Evolutionary conservation across 2,113 vertebrate species (phyloP), one percentile per base, ranked within the genome.

Genomic region (Heloderma charlesbogerti): DNA sequence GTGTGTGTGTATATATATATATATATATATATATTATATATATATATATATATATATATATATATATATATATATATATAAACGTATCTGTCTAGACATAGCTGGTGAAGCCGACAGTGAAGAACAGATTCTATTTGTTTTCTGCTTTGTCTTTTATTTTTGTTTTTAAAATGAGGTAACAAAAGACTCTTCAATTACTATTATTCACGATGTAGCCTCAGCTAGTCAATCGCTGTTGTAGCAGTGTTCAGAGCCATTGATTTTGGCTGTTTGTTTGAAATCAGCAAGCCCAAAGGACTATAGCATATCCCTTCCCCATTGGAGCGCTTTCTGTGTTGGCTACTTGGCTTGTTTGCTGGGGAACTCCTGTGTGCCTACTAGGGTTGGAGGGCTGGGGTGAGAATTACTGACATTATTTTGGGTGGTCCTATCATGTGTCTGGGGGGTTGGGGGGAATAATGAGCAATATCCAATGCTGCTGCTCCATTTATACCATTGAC

Each of bases 41-140:
- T 27, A 77, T 71, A 22, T 63, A 22, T 63, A 22, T 63, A 20
- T 63, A 20, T 63, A 20, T 63, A 20, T 63, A 20, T 84, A 63
- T 71, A 6, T 4, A 27, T 27, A 1, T 88, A 85, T 91, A 92
- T 91, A 37, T 20, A 40, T 51, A 51, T 51, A 51, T 51, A 51
- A 8, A 71, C 86, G 29, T 80, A 81, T 91, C 89, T 91, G 71
- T 94, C 84, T 94, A 94, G 93, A 94, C 93, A 92, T 78, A 72
- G 34, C 51, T 74, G 57, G n/a, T 92, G 91, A 51, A 92, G 89
- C 86, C 1, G 48, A 72, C 63, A 67, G 84, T 72, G 88, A 82
- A 74, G 87, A 91, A 91, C 91, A 7, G 79, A 75, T 89, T 88
- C 60, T 67, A 66, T 88, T 85, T 72, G 12, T 87, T 93, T 88